Base-by-base conservation (phyloP, 2,888 invertebrate genomes). In the Habroteleia sp. region DNA sequence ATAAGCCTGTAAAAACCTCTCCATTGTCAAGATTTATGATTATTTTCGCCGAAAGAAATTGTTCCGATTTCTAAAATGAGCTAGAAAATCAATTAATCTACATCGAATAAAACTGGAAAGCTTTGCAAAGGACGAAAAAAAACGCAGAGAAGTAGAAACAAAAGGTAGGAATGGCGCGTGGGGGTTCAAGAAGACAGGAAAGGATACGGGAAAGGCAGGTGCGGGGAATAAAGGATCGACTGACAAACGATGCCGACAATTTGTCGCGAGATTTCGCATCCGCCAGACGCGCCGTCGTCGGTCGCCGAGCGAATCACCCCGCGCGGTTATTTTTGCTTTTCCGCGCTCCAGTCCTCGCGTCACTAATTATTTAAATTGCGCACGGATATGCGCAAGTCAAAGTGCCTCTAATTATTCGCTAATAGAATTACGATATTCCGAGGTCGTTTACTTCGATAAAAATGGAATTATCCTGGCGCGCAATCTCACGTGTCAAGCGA, bases 361-460 rank as follows among this genome's bases (percentile, higher is more conserved):
- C 37, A 23, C 68, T 73, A 62, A 74, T 74, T 68, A 74, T 74
- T 69, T 42, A 56, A 66, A 74, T 74, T 62, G 60, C 60, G 60
- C 60, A 48, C 62, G 56, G 68, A 52, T 68, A 69, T 50, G 74
- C 68, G 74, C 66, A 56, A 68, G 73, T 58, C 66, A 60, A 56
- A 66, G 68, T 66, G 63, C 37, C 66, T 37, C 50, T 54, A 74
- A 74, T 74, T 74, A 68, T 37, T 33, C 50, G 46, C 63, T 69
- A 74, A 74, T 74, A 37, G 39, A 74, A 74, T 74, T 52, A 69
- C 74, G 63, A 65, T 65, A 74, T 74, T 69, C 74, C 69, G 69
- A 35, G 68, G 58, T 72, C 72, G 63, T 58, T 50, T 63, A 44
- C 46, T 65, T 31, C 56, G 42, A 14, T 74, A 74, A 74, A 69